A percentile compares a stretch with the other conserved stretches of the same genome.
Evolutionary conservation across 2,113 vertebrate species (phyloP).

Genomic region (Dipodomys ordii): DNA sequence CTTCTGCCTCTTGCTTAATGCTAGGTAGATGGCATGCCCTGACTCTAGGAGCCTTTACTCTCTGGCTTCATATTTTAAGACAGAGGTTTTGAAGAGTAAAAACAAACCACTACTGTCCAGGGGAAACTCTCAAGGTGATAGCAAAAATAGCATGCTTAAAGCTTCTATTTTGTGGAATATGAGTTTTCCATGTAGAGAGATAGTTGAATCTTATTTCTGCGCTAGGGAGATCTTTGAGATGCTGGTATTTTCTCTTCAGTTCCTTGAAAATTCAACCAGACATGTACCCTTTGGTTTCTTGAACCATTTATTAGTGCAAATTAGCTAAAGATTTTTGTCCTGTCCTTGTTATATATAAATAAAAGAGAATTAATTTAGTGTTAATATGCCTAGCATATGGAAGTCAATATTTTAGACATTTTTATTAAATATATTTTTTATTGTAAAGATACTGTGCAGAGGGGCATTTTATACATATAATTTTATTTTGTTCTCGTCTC

Average conservation of each 20-base stretch:
- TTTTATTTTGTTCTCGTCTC: neutral
- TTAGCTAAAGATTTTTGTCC: neutral
- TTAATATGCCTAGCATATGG: neutral
- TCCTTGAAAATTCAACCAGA: neutral
- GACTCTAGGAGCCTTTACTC: constrained; percentile 52
- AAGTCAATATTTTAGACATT: neutral
- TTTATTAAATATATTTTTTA: too few relatives aligned
- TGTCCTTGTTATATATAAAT: neutral
- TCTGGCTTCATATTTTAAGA: constrained; percentile 51
- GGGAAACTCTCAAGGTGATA: constrained; percentile 9
- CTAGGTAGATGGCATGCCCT: constrained; percentile 62
- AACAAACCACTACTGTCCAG: constrained; percentile 16
- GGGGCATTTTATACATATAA: neutral
- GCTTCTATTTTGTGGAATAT: neutral
- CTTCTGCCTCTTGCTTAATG: constrained; percentile 54
- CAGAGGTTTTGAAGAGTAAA: constrained; percentile 38
- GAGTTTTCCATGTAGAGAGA: neutral
- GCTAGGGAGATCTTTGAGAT: neutral
- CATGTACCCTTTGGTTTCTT: neutral
- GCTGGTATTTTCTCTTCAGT: constrained; percentile 64
- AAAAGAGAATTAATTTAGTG: neutral
- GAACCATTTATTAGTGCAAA: neutral
- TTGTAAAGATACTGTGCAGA: too few relatives aligned
- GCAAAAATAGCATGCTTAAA: neutral
- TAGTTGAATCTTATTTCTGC: neutral